Evolutionary conservation across 2,797 vertebrate species (phyloP).

Genomic region (Stomatorhinus walkeri): DNA sequence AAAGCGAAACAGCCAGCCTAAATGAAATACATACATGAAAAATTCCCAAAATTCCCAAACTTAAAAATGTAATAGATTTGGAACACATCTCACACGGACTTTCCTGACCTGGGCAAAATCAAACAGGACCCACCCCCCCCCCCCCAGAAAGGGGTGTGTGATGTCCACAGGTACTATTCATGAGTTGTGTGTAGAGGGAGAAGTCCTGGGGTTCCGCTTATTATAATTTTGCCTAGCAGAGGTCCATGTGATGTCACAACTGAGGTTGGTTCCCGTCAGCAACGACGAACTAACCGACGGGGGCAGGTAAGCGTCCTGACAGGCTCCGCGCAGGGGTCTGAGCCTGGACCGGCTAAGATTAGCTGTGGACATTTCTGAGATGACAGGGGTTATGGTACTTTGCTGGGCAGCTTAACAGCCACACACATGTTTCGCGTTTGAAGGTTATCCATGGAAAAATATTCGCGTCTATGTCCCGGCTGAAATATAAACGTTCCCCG

Average conservation of each 20-base stretch:
- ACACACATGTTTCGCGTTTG: constrained; percentile 27
- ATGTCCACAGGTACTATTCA: not conserved
- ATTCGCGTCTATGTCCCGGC: constrained; percentile 25
- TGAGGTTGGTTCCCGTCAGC: not conserved
- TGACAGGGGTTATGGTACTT: constrained; percentile 20
- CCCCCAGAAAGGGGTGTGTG: no score
- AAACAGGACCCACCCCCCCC: no score
- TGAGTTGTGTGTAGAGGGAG: not conserved
- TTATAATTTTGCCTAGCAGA: not conserved
- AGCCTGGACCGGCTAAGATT: not conserved
- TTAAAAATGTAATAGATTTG: not conserved
- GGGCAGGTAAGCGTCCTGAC: not conserved
- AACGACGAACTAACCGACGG: no score
- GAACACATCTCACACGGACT: no score
- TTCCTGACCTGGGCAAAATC: no score
- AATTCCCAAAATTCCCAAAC: not conserved
- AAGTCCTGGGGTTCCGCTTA: not conserved
- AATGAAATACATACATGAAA: constrained; percentile 8
- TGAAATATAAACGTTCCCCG: constrained; percentile 34
- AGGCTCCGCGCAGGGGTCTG: not conserved
- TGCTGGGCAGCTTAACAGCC: constrained; percentile 21
- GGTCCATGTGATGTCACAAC: not conserved
- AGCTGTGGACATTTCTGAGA: not conserved
- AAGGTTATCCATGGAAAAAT: constrained; percentile 32
- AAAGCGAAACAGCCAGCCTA: constrained; percentile 8